Evolutionary conservation across 2,888 invertebrate genomes (phyloP).

Genomic region (Hypena proboscidalis): DNA sequence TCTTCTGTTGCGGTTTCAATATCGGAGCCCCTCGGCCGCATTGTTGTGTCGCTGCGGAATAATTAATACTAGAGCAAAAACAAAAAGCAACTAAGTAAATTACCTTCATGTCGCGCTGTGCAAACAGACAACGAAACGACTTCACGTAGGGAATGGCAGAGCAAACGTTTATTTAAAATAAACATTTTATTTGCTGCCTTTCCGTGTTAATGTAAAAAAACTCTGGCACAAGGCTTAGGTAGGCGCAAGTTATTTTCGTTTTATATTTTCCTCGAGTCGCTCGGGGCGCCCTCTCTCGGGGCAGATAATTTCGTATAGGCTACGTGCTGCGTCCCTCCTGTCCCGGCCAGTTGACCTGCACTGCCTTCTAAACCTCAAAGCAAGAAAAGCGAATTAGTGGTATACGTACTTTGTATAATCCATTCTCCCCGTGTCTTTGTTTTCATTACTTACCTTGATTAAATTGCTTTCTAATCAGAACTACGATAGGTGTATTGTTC

Average conservation of each 20-base stretch:
- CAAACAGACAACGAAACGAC: conserved; percentile 44
- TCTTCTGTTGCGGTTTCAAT: conserved; percentile 45
- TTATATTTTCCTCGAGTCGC: conserved; percentile 72
- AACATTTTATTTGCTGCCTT: conserved; percentile 65
- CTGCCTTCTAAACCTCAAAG: conserved; percentile 55
- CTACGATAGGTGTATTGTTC: no score
- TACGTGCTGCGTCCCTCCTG: conserved; percentile 70
- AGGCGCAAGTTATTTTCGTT: conserved; percentile 76
- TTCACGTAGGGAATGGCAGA: conserved; percentile 48
- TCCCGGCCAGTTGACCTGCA: conserved; percentile 63
- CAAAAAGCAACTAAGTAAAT: conserved; percentile 39
- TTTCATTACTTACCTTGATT: conserved; percentile 9
- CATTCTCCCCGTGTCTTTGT: conserved; percentile 21
- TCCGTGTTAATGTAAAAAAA: conserved; percentile 65
- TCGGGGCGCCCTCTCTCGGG: conserved; percentile 65
- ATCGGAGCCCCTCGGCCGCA: conserved; percentile 32
- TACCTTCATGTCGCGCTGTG: conserved; percentile 39
- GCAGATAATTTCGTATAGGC: conserved; percentile 73
- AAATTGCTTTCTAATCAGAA: conserved; percentile 10
- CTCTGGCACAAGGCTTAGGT: conserved; percentile 62
- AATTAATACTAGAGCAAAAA: conserved; percentile 43
- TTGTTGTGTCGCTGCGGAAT: conserved; percentile 29
- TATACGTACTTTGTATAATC: conserved; percentile 28
- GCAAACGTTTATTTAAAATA: conserved; percentile 61
- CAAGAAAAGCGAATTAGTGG: conserved; percentile 48